These are phyloP conservation scores for Galendromus occidentalis DNA, from an alignment of 1,140 invertebrate genomes.

Conservation along the genomic window DNA sequence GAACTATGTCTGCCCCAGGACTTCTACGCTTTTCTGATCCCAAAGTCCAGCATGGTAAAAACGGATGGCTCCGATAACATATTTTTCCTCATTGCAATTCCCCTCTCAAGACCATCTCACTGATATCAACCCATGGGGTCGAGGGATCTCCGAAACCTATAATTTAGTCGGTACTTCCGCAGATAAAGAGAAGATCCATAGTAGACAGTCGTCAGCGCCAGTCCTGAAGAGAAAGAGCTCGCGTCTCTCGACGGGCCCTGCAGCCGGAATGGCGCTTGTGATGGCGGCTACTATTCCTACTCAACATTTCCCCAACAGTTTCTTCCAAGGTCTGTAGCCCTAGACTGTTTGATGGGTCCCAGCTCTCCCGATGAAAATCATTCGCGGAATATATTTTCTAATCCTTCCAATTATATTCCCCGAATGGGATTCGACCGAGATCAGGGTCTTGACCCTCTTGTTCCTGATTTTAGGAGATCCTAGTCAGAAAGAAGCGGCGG, in stretches of 20 bases:
- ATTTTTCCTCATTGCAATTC: too few relatives aligned
- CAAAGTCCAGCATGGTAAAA: conserved; percentile 3
- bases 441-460: conserved; percentile 19
- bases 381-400: not conserved
- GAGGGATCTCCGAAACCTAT: too few relatives aligned
- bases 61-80: too few relatives aligned
- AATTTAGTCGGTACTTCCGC: conserved; percentile 16
- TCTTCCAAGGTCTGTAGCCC: conserved; percentile 37
- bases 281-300: conserved; percentile 20
- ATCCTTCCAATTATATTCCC: not conserved
- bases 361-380: not conserved
- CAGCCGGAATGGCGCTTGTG: conserved; percentile 20
- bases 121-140: too few relatives aligned
- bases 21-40: conserved; percentile 11
- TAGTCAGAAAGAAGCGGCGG: conserved; percentile 30
- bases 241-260: conserved; percentile 50
- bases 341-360: too few relatives aligned
- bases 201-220: conserved; percentile 65
- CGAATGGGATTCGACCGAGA: conserved; percentile 12
- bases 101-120: too few relatives aligned
- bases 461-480: conserved; percentile 12
- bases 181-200: conserved; percentile 75
- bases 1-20: conserved; percentile 71
- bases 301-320: conserved; percentile 43
- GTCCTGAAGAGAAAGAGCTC: conserved; percentile 74